phyloP scores from a whole-genome alignment of 2,888 invertebrate genomes.

The Agrochola macilenta region DNA sequence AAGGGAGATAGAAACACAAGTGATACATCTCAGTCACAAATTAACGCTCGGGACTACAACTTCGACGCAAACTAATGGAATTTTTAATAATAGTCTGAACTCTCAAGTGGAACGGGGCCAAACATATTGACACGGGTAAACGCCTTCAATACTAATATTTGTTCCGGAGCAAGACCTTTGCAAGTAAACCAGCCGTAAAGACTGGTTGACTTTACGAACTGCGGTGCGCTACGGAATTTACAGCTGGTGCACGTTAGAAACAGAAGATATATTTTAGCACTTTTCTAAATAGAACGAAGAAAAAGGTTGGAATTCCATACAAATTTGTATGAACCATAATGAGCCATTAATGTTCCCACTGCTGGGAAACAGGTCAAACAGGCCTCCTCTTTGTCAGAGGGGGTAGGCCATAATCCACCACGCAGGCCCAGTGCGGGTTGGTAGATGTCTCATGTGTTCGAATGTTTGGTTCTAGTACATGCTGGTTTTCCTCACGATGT shows the following conservation, averaged over 20 bases:
- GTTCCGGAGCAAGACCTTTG: slow-evolving; percentile 56
- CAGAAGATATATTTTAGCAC: slow-evolving; percentile 28
- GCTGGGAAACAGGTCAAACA: too few species aligned
- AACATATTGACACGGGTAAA: slow-evolving; percentile 52
- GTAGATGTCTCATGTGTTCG: too few species aligned
- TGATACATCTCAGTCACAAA: slow-evolving; percentile 63
- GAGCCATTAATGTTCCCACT: too few species aligned
- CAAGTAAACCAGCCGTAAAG: slow-evolving; percentile 56
- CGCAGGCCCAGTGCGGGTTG: too few species aligned
- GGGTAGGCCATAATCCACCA: too few species aligned
- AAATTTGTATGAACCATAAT: neutral
- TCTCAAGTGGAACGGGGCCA: slow-evolving; percentile 46
- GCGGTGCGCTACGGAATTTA: slow-evolving; percentile 46
- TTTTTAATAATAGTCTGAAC: slow-evolving; percentile 56
- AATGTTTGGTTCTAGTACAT: too few species aligned
- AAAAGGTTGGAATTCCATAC: neutral
- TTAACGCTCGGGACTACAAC: slow-evolving; percentile 53
- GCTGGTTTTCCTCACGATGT: too few species aligned
- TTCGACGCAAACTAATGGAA: slow-evolving; percentile 57
- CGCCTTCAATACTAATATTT: slow-evolving; percentile 57
- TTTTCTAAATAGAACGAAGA: slow-evolving; percentile 33
- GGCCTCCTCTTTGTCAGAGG: too few species aligned
- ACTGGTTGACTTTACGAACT: slow-evolving; percentile 51
- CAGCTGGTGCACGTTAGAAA: slow-evolving; percentile 43
- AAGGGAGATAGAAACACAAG: slow-evolving; percentile 66